phyloP scores from a whole-genome alignment of 2,888 invertebrate genomes.

The Andrena trimmerana region DNA sequence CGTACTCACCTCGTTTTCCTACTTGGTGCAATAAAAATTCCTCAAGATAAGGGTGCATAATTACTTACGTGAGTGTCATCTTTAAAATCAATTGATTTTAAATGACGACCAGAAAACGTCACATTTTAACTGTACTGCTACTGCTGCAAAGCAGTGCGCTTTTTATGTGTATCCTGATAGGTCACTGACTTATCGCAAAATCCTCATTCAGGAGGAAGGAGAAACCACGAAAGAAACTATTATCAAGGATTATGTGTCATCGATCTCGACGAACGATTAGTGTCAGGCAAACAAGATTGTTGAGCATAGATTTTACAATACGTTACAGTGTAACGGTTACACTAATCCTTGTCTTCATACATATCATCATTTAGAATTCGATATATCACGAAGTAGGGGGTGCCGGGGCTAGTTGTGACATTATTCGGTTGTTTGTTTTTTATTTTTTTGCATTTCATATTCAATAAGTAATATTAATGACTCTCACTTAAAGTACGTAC shows the following conservation, averaged over 20 bases:
- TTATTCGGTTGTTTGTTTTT: too few species aligned
- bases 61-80: not conserved
- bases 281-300: not conserved
- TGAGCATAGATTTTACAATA: too few species aligned
- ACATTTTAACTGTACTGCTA: not conserved
- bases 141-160: not conserved
- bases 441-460: too few species aligned
- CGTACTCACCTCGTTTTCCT: not conserved
- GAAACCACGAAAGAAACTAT: not conserved
- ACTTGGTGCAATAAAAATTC: not conserved
- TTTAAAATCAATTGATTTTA: not conserved
- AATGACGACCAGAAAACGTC: not conserved
- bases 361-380: too few species aligned
- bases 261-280: not conserved
- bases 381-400: too few species aligned
- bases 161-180: not conserved
- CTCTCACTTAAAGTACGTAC: too few species aligned
- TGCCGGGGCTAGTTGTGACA: too few species aligned
- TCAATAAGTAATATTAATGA: too few species aligned
- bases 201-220: not conserved
- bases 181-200: not conserved
- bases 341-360: too few species aligned
- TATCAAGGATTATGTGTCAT: conserved; percentile 5
- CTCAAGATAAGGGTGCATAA: conserved; percentile 1
- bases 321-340: too few species aligned